These are phyloP conservation scores for Harpia harpyja DNA, from an alignment of 2,797 vertebrate species.

Conservation along the genomic window DNA sequence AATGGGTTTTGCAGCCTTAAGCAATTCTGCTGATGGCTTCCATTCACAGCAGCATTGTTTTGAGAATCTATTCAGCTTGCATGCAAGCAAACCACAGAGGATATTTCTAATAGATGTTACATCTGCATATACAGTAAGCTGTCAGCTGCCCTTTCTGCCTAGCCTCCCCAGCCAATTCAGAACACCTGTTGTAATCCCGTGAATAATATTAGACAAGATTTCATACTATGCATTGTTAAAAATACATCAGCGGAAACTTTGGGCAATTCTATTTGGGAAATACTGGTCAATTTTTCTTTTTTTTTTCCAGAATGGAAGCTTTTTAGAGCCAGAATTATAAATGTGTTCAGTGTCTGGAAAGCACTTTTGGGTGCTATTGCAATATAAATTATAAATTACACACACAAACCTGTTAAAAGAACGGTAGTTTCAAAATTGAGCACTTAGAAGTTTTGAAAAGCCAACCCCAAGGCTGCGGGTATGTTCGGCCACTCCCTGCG, in stretches of 20 bases:
- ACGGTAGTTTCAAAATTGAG: neutral
- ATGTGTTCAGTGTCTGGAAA: neutral
- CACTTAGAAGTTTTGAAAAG: neutral
- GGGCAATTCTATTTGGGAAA: neutral
- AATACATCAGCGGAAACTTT: conserved; percentile 29
- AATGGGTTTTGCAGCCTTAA: conserved; percentile 35
- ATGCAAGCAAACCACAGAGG: conserved; percentile 41
- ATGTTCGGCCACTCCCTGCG: neutral
- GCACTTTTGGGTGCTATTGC: conserved; percentile 27
- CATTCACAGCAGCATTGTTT: conserved; percentile 6
- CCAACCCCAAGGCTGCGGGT: rapidly evolving
- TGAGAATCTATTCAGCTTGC: neutral
- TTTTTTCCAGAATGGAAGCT: neutral
- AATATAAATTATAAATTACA: conserved; percentile 18
- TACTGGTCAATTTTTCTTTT: neutral
- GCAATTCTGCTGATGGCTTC: conserved; percentile 38
- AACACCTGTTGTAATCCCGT: conserved; percentile 50
- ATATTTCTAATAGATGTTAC: conserved; percentile 21
- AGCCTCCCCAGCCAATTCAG: conserved; percentile 48
- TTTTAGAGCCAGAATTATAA: conserved; percentile 11
- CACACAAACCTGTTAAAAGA: neutral
- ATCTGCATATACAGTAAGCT: conserved; percentile 35
- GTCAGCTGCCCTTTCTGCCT: conserved; percentile 12
- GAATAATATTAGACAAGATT: neutral
- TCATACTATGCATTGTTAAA: neutral